phyloP scores from a whole-genome alignment of 1,140 invertebrate genomes.

The Sarcophaga bullata region DNA sequence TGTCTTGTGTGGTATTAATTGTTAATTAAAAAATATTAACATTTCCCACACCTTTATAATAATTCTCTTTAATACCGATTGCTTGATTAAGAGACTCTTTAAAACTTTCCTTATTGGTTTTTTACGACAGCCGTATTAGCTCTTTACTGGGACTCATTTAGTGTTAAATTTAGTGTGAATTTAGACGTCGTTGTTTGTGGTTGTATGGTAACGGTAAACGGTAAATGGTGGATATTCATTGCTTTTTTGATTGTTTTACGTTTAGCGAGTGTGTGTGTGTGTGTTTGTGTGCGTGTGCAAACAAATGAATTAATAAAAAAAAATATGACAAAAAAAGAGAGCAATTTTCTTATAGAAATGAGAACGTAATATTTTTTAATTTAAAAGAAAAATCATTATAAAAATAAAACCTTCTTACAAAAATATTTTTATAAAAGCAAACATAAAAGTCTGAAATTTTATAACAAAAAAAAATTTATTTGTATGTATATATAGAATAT shows the following conservation, averaged over 20 bases:
- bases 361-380: no score
- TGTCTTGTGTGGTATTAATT: no score
- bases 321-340: conserved; percentile 5
- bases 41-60: background rate
- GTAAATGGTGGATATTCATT: background rate
- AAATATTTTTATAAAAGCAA: background rate
- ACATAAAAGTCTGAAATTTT: background rate
- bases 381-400: no score
- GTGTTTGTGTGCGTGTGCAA: background rate
- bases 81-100: background rate
- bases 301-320: background rate
- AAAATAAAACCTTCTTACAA: background rate
- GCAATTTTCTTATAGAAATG: background rate
- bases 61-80: background rate
- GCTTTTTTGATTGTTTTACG: conserved; percentile 19
- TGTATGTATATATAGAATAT: background rate
- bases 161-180: background rate
- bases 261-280: conserved; percentile 28
- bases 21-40: no score
- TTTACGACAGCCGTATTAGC: background rate
- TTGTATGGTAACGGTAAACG: conserved; percentile 7
- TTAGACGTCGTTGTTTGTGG: conserved; percentile 13
- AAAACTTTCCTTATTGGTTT: no score
- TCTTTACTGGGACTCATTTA: background rate
- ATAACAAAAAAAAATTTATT: background rate